Percentiles rank a stretch among this genome's conserved stretches.
Evolutionary conservation across 2,888 invertebrate species (phyloP).

Genomic region (Crepidodera aurea): DNA sequence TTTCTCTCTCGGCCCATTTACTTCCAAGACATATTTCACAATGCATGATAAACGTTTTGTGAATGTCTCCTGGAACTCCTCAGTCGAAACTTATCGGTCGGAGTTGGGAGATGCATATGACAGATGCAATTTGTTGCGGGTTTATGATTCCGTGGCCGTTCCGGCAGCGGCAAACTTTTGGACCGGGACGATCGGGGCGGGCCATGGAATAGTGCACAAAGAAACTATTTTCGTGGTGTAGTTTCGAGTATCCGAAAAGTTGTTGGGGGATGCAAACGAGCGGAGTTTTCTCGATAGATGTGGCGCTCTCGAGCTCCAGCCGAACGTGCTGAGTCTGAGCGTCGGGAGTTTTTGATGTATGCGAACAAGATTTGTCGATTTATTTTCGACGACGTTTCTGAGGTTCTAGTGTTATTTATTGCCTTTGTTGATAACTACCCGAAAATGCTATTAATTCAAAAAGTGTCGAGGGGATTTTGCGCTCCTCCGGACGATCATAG

Average conservation of each 20-base stretch:
- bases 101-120: slow-evolving; percentile 40
- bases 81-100: slow-evolving; percentile 18
- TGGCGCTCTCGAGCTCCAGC: not conserved
- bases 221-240: slow-evolving; percentile 20
- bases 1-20: slow-evolving; percentile 10
- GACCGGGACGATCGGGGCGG: not conserved
- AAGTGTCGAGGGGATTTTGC: slow-evolving; percentile 19
- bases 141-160: slow-evolving; percentile 36
- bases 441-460: slow-evolving; percentile 29
- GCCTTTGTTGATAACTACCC: slow-evolving; percentile 33
- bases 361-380: slow-evolving; percentile 35
- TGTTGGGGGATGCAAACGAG: slow-evolving; percentile 22
- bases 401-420: slow-evolving; percentile 36
- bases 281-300: slow-evolving; percentile 21
- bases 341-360: slow-evolving; percentile 37
- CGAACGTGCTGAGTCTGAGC: slow-evolving; percentile 31
- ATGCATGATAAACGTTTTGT: slow-evolving; percentile 17
- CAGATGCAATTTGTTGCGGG: slow-evolving; percentile 43
- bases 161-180: slow-evolving; percentile 6
- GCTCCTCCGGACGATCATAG: slow-evolving; percentile 4
- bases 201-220: slow-evolving; percentile 4
- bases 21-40: slow-evolving; percentile 13
- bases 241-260: slow-evolving; percentile 19
- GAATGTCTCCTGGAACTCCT: slow-evolving; percentile 13
- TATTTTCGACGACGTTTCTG: slow-evolving; percentile 25